phyloP scores from a whole-genome alignment of 2,113 vertebrate genomes.

The Cacatua alba region DNA sequence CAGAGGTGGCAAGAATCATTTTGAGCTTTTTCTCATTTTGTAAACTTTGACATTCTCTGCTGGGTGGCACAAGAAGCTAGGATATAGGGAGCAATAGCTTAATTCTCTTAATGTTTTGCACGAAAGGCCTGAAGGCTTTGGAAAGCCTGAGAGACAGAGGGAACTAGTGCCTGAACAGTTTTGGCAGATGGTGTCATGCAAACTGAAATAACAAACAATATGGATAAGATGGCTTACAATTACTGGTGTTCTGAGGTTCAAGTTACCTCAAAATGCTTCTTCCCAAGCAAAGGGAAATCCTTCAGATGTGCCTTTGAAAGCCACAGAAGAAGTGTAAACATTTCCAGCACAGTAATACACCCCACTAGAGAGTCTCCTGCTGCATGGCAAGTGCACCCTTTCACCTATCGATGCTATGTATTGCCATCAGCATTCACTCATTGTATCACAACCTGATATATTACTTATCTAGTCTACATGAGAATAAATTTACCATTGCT shows the following conservation, averaged over 20 bases:
- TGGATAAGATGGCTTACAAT: not conserved
- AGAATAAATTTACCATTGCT: not conserved
- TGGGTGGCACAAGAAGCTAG: not conserved
- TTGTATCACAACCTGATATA: not conserved
- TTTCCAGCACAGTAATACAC: not conserved
- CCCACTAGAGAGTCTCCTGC: not conserved
- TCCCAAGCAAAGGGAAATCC: not conserved
- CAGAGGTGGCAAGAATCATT: not conserved
- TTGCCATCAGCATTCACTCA: not conserved
- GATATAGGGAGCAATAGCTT: not conserved
- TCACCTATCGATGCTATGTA: not conserved
- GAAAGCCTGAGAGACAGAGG: not conserved
- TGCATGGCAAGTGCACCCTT: not conserved
- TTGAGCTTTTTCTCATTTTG: not conserved
- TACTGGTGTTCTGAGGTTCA: not conserved
- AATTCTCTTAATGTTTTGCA: not conserved
- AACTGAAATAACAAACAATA: not conserved
- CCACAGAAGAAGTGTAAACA: not conserved
- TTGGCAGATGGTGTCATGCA: not conserved
- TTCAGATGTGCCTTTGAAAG: not conserved
- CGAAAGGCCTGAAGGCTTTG: not conserved
- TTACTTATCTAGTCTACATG: not conserved
- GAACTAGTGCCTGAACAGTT: not conserved
- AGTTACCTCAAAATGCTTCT: not conserved
- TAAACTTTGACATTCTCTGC: not conserved